Percentiles rank a stretch among this genome's conserved stretches.
Conservation (phyloP, 2,888 invertebrate species). For the Epistrophella euchroma region DNA sequence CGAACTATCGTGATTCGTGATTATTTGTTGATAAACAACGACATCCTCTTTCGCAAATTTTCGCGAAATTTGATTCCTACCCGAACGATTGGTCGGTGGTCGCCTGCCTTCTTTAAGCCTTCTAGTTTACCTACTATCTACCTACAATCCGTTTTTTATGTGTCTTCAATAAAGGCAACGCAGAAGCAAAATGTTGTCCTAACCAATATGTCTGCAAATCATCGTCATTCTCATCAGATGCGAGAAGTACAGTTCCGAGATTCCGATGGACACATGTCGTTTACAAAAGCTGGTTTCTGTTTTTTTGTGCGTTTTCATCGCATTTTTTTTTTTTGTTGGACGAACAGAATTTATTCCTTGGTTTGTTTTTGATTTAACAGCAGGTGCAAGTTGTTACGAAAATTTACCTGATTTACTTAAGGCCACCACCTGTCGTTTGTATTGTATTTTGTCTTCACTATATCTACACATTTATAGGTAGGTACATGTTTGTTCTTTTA, state of each 20-base stretch:
- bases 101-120: not conserved
- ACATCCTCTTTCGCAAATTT: not conserved
- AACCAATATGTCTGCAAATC: not conserved
- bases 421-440: slow-evolving; percentile 67
- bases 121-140: not conserved
- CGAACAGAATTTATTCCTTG: slow-evolving; percentile 26
- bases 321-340: slow-evolving; percentile 8
- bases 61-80: not conserved
- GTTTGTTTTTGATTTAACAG: slow-evolving; percentile 59
- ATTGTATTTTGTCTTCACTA: not conserved
- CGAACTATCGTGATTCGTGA: not conserved
- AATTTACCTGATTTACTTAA: slow-evolving; percentile 61
- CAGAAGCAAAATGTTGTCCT: not conserved
- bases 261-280: slow-evolving; percentile 58
- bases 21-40: not conserved
- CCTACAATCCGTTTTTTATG: not conserved
- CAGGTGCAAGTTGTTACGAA: slow-evolving; percentile 67
- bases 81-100: not conserved
- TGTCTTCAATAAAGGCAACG: not conserved
- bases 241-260: slow-evolving; percentile 20
- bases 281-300: slow-evolving; percentile 50
- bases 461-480: not conserved
- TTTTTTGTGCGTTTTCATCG: slow-evolving; percentile 41
- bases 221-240: not conserved
- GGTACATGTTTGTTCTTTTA: not conserved